Evolutionary conservation across 2,888 invertebrate genomes (phyloP), one percentile per base, ranked within the genome.

Genomic region (Drosophila recens): DNA sequence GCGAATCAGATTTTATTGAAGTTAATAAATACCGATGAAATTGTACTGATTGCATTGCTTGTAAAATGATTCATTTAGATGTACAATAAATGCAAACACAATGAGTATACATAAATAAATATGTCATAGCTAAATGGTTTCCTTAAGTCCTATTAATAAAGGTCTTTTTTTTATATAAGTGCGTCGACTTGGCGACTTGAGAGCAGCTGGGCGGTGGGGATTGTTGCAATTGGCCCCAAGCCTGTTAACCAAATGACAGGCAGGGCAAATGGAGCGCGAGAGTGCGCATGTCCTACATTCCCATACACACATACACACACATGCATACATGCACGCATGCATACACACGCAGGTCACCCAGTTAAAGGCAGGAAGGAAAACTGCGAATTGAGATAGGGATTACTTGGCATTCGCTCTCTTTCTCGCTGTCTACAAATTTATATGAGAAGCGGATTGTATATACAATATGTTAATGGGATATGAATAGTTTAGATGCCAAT

Each of bases 221-320:
- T 36, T 30, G 67, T 48, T 89, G 82, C 89, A 87, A 67, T 66
- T 70, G 75, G 45, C 62, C 63, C 67, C 63, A 52, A 45, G 76
- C 40, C 62, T 65, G 71, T 74, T 74, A 66, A 61, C 59, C 66
- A 45, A 77, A 45, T 67, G 52, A 61, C 52, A 57, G 59, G 45
- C 75, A 61, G 65, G 75, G 58, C 81, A 72, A 59, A 73, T 77
- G 56, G 56, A 72, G 38, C 38, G 51, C 46, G 15, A 62, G 58
- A 64, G 62, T 84, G 84, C 84, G 84, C 84, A 84, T 84, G 84
- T 90, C 89, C 82, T 82, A 70, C 67, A 80, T 83, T 63, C 34
- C 17, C 57, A 53, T 46, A 67, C 68, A 74, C 27, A 6, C 27
- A 27, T 23, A 42, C 49, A 43, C 53, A 53, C 51, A 51, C 46